Evolutionary conservation across 2,888 invertebrate species (phyloP).

Genomic region (Merodon equestris): DNA sequence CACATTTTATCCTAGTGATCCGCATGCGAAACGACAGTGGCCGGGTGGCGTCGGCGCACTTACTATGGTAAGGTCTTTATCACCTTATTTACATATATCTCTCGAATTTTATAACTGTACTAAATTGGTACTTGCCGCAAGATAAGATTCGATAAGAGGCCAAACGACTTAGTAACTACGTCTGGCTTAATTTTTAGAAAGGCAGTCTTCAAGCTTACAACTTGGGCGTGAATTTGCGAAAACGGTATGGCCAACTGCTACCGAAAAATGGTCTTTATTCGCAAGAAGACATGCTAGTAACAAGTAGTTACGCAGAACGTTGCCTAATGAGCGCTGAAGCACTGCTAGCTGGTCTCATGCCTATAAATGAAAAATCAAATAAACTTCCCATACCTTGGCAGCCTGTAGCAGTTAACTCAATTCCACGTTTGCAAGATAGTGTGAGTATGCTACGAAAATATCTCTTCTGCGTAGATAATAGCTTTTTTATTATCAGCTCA

Average conservation of each 20-base stretch:
- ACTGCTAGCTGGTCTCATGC: constrained; percentile 85
- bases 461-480: not conserved
- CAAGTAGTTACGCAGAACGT: constrained; percentile 89
- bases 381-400: constrained; percentile 85
- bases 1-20: constrained; percentile 88
- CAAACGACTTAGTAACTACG: no score
- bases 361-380: constrained; percentile 76
- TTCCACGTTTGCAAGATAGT: constrained; percentile 85
- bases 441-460: constrained; percentile 79
- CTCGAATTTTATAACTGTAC: no score
- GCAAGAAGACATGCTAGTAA: constrained; percentile 82
- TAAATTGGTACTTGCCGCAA: no score
- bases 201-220: constrained; percentile 88
- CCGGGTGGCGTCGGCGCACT: constrained; percentile 90
- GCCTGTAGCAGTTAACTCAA: constrained; percentile 91
- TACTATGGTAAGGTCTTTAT: constrained; percentile 78
- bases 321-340: constrained; percentile 91
- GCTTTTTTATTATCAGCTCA: constrained; percentile 69
- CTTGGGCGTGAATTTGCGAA: constrained; percentile 85
- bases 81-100: not conserved
- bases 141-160: no score
- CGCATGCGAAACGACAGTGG: constrained; percentile 87
- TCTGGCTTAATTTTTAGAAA: constrained; percentile 82
- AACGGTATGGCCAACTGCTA: constrained; percentile 85
- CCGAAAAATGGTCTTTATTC: constrained; percentile 82